phyloP scores from a whole-genome alignment of 2,797 vertebrate species.

The Gadopsis marmoratus region DNA sequence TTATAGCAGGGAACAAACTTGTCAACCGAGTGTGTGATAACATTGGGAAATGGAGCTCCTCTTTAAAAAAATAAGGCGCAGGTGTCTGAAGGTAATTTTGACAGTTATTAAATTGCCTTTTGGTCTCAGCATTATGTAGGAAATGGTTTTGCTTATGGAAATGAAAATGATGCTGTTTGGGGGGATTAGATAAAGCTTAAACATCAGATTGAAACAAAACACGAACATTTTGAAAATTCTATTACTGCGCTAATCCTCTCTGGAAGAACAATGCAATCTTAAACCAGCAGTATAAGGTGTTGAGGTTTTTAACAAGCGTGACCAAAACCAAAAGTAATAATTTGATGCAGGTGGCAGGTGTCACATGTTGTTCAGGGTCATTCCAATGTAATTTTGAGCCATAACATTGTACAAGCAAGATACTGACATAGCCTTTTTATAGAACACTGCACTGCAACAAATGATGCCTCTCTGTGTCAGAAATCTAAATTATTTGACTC shows the following conservation, averaged over 20 bases:
- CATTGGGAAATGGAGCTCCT: conserved; percentile 1
- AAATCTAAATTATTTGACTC: conserved; percentile 24
- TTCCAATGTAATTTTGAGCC: neutral
- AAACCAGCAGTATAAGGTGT: too few relatives aligned
- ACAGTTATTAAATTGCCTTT: conserved; percentile 5
- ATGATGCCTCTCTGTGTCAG: neutral
- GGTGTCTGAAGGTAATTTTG: conserved; percentile 24
- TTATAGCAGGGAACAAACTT: conserved; percentile 6
- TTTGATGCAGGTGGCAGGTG: neutral
- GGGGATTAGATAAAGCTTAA: neutral
- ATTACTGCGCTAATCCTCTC: conserved; percentile 12
- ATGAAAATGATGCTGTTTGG: neutral
- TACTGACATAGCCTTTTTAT: conserved; percentile 1
- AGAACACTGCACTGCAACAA: neutral
- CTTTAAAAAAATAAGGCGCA: conserved; percentile 13
- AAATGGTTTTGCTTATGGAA: conserved; percentile 7
- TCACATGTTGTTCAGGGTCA: neutral
- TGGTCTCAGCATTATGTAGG: neutral
- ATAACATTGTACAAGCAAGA: neutral
- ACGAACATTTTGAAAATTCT: conserved; percentile 3
- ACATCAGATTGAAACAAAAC: conserved; percentile 7
- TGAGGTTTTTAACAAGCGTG: too few relatives aligned
- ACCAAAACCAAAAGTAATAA: neutral
- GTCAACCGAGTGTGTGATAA: conserved; percentile 7
- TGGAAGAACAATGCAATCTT: neutral